These are phyloP conservation scores for Aphelenchoides besseyi DNA, from an alignment of 1,140 invertebrate genomes.

Conservation along the genomic window DNA sequence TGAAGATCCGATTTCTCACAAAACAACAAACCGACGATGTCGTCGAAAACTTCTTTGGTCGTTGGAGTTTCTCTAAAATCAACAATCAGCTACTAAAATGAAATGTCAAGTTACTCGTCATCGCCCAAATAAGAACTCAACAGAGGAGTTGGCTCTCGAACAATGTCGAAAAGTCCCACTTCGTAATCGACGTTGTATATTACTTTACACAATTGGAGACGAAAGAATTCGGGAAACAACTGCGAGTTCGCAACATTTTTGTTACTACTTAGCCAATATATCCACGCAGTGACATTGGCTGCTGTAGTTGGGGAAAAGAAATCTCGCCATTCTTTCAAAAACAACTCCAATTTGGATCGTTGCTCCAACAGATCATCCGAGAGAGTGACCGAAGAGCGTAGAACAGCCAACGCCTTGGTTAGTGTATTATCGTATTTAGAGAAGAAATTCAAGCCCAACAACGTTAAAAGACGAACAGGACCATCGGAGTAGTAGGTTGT, in stretches of 20 bases:
- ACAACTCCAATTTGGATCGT: not conserved
- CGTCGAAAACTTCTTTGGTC: conserved; percentile 1
- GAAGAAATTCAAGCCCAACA: conserved; percentile 1
- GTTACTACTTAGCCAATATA: conserved; percentile 7
- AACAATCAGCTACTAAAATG: not conserved
- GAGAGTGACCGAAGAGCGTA: not conserved
- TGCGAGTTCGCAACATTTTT: not conserved
- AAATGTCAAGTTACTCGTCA: not conserved
- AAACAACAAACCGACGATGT: conserved; percentile 8
- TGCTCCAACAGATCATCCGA: conserved; percentile 13
- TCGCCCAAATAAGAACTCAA: not conserved
- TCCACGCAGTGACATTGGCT: conserved; percentile 31
- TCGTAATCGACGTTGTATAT: not conserved
- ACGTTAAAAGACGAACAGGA: not conserved
- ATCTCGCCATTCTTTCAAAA: conserved; percentile 33
- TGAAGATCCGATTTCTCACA: conserved; percentile 1
- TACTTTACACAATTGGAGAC: conserved; percentile 2
- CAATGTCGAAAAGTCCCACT: not conserved
- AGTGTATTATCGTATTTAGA: not conserved
- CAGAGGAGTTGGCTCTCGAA: not conserved
- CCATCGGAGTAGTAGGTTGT: not conserved
- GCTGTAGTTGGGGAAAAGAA: conserved; percentile 37
- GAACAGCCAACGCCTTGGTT: not conserved
- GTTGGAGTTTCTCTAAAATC: not conserved
- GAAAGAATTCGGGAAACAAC: conserved; percentile 2